Evolutionary conservation across 1,140 invertebrate species (phyloP).

Genomic region (Drosophila trapezifrons): DNA sequence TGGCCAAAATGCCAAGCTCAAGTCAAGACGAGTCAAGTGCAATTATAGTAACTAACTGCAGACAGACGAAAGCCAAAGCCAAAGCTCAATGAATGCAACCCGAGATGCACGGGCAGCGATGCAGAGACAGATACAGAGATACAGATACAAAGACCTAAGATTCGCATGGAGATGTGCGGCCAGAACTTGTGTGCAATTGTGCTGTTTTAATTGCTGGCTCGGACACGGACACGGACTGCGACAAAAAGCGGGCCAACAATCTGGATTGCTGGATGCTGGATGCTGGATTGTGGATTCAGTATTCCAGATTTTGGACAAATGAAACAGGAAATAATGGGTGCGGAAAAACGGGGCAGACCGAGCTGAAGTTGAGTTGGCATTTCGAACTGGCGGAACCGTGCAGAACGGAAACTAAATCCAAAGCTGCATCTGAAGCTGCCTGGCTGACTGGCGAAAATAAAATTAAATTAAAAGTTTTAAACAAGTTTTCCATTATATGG

Average conservation of each 20-base stretch:
- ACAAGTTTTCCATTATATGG: conserved; percentile 78
- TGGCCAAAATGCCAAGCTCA: conserved; percentile 11
- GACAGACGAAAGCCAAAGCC: conserved; percentile 27
- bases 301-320: conserved; percentile 31
- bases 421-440: conserved; percentile 39
- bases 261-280: not conserved
- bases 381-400: conserved; percentile 24
- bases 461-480: conserved; percentile 82
- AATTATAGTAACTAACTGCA: conserved; percentile 52
- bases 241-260: conserved; percentile 39
- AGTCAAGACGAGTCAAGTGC: conserved; percentile 51
- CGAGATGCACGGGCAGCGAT: conserved; percentile 15
- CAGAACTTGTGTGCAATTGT: conserved; percentile 70
- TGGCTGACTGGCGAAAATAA: conserved; percentile 63
- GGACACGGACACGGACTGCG: conserved; percentile 42
- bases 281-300: conserved; percentile 4
- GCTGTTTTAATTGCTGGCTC: conserved; percentile 75
- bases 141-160: conserved; percentile 21
- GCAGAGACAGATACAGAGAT: conserved; percentile 4
- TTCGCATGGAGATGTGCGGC: conserved; percentile 40
- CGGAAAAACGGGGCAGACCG: conserved; percentile 5
- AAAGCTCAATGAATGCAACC: conserved; percentile 41
- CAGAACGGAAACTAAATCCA: conserved; percentile 42
- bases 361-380: conserved; percentile 17
- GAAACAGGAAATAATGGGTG: conserved; percentile 33